Conservation (phyloP, 2,888 invertebrate species). For the Sabatieria punctata region DNA sequence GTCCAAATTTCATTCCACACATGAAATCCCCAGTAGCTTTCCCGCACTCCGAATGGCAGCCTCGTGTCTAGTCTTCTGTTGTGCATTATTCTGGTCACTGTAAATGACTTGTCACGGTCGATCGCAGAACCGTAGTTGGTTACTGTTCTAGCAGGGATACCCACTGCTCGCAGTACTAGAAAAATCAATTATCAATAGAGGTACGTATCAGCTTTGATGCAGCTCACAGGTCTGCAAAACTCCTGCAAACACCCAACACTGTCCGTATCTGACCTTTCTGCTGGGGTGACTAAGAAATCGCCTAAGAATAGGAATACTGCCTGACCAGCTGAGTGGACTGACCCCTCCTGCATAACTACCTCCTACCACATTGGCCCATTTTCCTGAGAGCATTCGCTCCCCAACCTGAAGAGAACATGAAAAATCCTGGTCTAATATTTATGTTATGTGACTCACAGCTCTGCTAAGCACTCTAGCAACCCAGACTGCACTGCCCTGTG, state of each 20-base stretch:
- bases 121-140: constrained; percentile 63
- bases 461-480: too few species aligned
- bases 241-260: background rate
- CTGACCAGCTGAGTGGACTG: too few species aligned
- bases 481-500: too few species aligned
- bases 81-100: background rate
- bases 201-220: too few species aligned
- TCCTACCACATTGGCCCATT: too few species aligned
- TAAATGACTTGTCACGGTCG: constrained; percentile 46
- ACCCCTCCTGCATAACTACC: too few species aligned
- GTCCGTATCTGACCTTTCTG: background rate
- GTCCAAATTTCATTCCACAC: constrained; percentile 68
- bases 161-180: constrained; percentile 35
- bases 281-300: background rate
- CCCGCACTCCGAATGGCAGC: too few species aligned
- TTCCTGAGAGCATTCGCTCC: too few species aligned
- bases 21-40: constrained; percentile 51
- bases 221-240: too few species aligned
- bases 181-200: background rate
- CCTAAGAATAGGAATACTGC: background rate
- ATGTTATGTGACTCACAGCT: too few species aligned
- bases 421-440: too few species aligned
- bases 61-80: background rate
- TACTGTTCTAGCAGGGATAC: constrained; percentile 56
- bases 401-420: too few species aligned